Evolutionary conservation across 1,140 invertebrate species (phyloP).

Genomic region (Drosophila kepulauana): DNA sequence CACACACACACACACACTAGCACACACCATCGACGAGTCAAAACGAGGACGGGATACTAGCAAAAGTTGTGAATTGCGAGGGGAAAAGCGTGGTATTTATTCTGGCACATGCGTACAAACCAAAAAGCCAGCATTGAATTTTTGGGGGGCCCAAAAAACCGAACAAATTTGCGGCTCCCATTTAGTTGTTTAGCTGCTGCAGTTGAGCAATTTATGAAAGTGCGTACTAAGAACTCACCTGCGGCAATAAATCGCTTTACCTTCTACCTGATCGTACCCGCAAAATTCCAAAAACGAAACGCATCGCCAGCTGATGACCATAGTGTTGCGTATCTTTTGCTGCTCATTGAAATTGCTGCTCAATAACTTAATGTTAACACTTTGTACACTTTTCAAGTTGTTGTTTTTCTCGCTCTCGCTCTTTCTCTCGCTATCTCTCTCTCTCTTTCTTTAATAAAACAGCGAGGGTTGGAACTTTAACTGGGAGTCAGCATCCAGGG

Average conservation of each 20-base stretch:
- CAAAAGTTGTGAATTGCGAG: neutral
- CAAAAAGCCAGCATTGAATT: slow-evolving; percentile 9
- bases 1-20: slow-evolving; percentile 40
- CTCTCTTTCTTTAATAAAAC: no score
- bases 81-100: slow-evolving; percentile 1
- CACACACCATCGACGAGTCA: slow-evolving; percentile 53
- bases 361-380: slow-evolving; percentile 32
- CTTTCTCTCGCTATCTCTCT: neutral
- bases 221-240: slow-evolving; percentile 39
- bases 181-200: slow-evolving; percentile 27
- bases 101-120: slow-evolving; percentile 71
- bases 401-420: slow-evolving; percentile 2
- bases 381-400: slow-evolving; percentile 30
- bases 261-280: slow-evolving; percentile 1
- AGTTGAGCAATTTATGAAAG: slow-evolving; percentile 36
- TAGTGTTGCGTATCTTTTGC: neutral
- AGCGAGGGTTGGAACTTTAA: neutral
- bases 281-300: slow-evolving; percentile 3
- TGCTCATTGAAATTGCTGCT: slow-evolving; percentile 10
- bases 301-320: slow-evolving; percentile 11
- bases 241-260: slow-evolving; percentile 11
- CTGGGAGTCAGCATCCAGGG: slow-evolving; percentile 25
- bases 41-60: slow-evolving; percentile 60
- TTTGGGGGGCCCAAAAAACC: slow-evolving; percentile 6
- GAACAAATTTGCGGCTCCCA: slow-evolving; percentile 12